These are phyloP conservation scores for Apamea anceps DNA, from an alignment of 2,888 invertebrate species.

Conservation along the genomic window DNA sequence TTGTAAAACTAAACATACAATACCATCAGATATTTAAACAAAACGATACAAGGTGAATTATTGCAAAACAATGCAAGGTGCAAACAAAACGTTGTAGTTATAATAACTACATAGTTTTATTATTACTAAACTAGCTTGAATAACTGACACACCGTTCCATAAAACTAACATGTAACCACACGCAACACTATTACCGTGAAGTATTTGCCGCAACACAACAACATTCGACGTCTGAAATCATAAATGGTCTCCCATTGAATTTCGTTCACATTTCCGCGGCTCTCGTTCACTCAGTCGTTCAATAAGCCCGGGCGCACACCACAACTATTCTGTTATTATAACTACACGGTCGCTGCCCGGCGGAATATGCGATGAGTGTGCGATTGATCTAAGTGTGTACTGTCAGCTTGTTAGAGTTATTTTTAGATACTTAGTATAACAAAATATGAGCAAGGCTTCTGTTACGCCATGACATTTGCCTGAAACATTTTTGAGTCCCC, in stretches of 20 bases:
- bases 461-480: neutral
- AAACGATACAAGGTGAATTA: neutral
- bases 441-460: neutral
- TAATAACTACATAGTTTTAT: neutral
- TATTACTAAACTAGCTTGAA: neutral
- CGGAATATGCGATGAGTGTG: constrained; percentile 16
- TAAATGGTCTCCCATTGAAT: constrained; percentile 28
- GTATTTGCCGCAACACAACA: neutral
- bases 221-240: constrained; percentile 13
- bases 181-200: neutral
- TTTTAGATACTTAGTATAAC: neutral
- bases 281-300: constrained; percentile 22
- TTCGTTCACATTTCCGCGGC: constrained; percentile 19
- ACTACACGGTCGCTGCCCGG: neutral
- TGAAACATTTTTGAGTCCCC: neutral
- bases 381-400: neutral
- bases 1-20: neutral
- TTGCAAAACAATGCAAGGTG: no score
- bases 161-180: neutral
- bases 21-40: neutral
- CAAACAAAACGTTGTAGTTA: neutral
- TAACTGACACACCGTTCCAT: neutral
- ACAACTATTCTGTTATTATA: constrained; percentile 27
- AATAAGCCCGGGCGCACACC: constrained; percentile 1
- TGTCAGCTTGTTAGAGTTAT: neutral